A percentile compares a stretch with the other conserved stretches of the same genome.
phyloP scores from a whole-genome alignment of 2,888 invertebrate species.

The Yponomeuta plumbellus region DNA sequence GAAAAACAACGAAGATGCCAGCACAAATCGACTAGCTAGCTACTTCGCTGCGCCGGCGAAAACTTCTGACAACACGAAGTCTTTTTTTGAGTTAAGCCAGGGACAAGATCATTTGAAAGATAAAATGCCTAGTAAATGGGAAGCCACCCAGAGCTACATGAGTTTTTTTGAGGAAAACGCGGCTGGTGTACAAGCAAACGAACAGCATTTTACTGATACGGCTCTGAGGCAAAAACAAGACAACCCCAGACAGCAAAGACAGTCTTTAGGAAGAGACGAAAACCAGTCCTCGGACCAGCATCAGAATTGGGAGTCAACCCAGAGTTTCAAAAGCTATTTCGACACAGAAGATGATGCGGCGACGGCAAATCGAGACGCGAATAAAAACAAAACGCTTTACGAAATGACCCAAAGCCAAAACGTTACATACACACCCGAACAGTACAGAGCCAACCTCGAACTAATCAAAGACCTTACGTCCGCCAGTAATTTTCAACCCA shows the following conservation, averaged over 20 bases:
- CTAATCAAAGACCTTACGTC: conserved; percentile 58
- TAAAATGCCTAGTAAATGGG: conserved; percentile 19
- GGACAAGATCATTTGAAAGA: conserved; percentile 62
- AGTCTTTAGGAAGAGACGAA: conserved; percentile 3
- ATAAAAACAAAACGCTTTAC: conserved; percentile 1
- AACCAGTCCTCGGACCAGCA: not conserved
- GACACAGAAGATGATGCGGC: not conserved
- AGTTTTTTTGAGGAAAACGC: conserved; percentile 4
- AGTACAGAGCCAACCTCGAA: conserved; percentile 34
- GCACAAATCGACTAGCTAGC: conserved; percentile 56
- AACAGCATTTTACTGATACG: not conserved
- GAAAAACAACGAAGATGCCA: not conserved
- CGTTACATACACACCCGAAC: conserved; percentile 18
- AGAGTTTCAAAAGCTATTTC: conserved; percentile 1
- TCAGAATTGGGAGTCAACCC: not conserved
- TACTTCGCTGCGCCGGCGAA: conserved; percentile 55
- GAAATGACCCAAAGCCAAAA: conserved; percentile 1
- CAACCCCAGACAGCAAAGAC: not conserved
- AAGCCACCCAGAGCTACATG: conserved; percentile 6
- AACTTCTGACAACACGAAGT: conserved; percentile 57
- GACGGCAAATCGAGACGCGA: not conserved
- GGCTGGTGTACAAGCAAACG: not conserved
- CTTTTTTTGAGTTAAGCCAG: conserved; percentile 72
- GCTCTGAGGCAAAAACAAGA: not conserved
- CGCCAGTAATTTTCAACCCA: conserved; percentile 34